Conservation (phyloP, 2,113 vertebrate genomes). For the Phocoena sinus region DNA sequence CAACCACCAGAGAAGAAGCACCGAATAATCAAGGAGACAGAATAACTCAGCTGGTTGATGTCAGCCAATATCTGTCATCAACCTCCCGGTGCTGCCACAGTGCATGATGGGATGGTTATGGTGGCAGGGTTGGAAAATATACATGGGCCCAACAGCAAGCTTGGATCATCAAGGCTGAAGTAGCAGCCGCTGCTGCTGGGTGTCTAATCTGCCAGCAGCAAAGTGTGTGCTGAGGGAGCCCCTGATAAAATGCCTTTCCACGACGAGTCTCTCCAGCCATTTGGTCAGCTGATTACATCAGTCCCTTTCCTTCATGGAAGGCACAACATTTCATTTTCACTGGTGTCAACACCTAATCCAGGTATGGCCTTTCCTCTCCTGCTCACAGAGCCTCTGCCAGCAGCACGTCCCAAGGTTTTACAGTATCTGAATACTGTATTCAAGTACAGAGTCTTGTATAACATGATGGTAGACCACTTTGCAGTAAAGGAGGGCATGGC, state of each 20-base stretch:
- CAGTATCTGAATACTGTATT: not conserved
- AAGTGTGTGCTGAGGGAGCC: not conserved
- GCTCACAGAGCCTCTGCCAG: not conserved
- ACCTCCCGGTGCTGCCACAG: not conserved
- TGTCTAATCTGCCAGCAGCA: not conserved
- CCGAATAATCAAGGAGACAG: not conserved
- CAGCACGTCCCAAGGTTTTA: not conserved
- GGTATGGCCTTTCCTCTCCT: not conserved
- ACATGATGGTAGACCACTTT: too few species aligned
- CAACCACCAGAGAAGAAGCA: not conserved
- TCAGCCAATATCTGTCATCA: too few species aligned
- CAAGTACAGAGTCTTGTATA: not conserved
- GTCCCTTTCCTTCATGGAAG: not conserved
- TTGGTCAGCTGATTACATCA: not conserved
- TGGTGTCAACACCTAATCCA: not conserved
- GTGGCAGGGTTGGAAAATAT: not conserved
- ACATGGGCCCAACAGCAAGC: not conserved
- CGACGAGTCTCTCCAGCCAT: not conserved
- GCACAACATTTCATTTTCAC: not conserved
- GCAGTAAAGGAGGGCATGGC: not conserved
- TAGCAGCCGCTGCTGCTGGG: too few species aligned
- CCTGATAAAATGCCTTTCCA: rapidly evolving
- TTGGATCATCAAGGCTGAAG: not conserved
- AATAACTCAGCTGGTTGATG: too few species aligned
- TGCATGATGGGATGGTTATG: not conserved